phyloP scores from a whole-genome alignment of 2,113 vertebrate species.

The Alethe diademata region DNA sequence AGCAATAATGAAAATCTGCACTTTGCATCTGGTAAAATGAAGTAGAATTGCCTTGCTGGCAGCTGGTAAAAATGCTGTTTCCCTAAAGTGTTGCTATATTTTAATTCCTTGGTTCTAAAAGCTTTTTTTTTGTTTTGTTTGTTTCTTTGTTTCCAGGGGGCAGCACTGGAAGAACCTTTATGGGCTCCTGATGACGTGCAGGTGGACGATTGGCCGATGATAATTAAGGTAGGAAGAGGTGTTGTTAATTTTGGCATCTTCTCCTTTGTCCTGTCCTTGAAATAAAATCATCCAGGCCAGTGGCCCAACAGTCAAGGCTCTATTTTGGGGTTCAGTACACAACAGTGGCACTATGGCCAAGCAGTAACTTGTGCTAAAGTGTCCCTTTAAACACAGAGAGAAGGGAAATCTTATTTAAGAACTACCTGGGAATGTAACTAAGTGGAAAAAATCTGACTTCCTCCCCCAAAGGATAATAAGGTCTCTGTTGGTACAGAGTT shows the following conservation, averaged over 20 bases:
- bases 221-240: conserved; percentile 55
- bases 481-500: conserved; percentile 10
- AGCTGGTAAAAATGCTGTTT: not conserved
- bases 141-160: conserved; percentile 14
- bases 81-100: not conserved
- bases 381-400: conserved; percentile 18
- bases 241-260: not conserved
- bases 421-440: conserved; percentile 52
- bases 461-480: conserved; percentile 46
- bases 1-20: not conserved
- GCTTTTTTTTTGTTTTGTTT: not conserved
- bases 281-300: fast-evolving
- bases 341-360: not conserved
- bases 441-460: conserved; percentile 58
- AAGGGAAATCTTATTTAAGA: conserved; percentile 51
- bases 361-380: not conserved
- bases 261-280: not conserved
- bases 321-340: not conserved
- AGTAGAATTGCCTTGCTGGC: not conserved
- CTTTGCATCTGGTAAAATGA: not conserved
- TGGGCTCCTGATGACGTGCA: conserved; percentile 61
- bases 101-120: not conserved
- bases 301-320: fast-evolving
- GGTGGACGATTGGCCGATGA: conserved; percentile 32
- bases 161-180: conserved; percentile 51